These are phyloP conservation scores for Thalassoma bifasciatum DNA, from an alignment of 2,113 vertebrate species.

Conservation along the genomic window DNA sequence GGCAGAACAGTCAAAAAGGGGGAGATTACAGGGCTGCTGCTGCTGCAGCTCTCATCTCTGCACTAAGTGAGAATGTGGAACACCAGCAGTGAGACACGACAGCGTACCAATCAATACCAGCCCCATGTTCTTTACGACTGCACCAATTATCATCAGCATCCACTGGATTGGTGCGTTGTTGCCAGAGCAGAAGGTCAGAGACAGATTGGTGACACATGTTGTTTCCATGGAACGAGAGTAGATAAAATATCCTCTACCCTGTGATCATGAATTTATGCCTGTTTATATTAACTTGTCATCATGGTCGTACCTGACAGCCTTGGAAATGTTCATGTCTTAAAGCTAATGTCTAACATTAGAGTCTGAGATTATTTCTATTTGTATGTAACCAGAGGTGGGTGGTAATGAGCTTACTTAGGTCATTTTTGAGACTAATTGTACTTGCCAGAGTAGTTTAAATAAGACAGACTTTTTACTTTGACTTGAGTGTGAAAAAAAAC, in stretches of 20 bases:
- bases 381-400: too few relatives aligned
- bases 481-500: too few relatives aligned
- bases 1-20: conserved; percentile 11
- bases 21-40: conserved; percentile 13
- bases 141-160: conserved; percentile 35
- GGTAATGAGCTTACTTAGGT: too few relatives aligned
- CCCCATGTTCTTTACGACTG: conserved; percentile 20
- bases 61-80: conserved; percentile 22
- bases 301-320: background rate
- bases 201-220: conserved; percentile 24
- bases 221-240: conserved; percentile 45
- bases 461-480: too few relatives aligned
- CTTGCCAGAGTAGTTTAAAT: too few relatives aligned
- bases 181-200: conserved; percentile 25
- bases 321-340: background rate
- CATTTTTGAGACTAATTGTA: too few relatives aligned
- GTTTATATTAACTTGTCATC: conserved; percentile 12
- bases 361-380: too few relatives aligned
- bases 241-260: conserved; percentile 3
- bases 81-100: conserved; percentile 23
- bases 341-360: conserved; percentile 13
- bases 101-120: conserved; percentile 34
- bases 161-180: conserved; percentile 22
- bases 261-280: background rate
- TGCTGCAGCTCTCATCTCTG: conserved; percentile 9